phyloP scores from a whole-genome alignment of 2,113 vertebrate species.

The Lipophrys pholis region DNA sequence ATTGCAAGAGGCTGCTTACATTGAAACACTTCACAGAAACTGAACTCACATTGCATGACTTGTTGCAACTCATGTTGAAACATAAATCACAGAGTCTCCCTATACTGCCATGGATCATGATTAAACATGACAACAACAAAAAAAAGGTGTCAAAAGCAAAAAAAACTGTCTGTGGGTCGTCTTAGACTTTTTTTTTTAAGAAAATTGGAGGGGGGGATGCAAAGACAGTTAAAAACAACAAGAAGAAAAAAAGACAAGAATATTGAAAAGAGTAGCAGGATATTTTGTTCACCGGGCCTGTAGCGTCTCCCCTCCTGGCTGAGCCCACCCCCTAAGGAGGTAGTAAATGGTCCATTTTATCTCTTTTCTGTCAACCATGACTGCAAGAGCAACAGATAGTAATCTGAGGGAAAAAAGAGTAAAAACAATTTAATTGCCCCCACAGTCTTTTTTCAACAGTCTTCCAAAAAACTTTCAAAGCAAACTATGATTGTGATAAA shows the following conservation, averaged over 20 bases:
- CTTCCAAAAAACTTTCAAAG: slow-evolving; percentile 82
- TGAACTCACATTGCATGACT: slow-evolving; percentile 30
- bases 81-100: slow-evolving; percentile 41
- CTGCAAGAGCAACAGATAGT: slow-evolving; percentile 74
- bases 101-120: slow-evolving; percentile 9
- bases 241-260: too few species aligned
- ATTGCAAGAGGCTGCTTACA: slow-evolving; percentile 29
- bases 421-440: slow-evolving; percentile 72
- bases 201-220: too few species aligned
- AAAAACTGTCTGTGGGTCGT: background rate
- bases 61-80: slow-evolving; percentile 48
- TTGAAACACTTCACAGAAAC: slow-evolving; percentile 37
- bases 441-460: slow-evolving; percentile 73
- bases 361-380: slow-evolving; percentile 81
- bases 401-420: slow-evolving; percentile 61
- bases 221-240: too few species aligned
- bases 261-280: slow-evolving; percentile 21
- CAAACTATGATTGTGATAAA: slow-evolving; percentile 88
- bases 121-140: slow-evolving; percentile 24
- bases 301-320: slow-evolving; percentile 20
- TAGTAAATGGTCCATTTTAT: slow-evolving; percentile 81
- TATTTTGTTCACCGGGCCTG: slow-evolving; percentile 23
- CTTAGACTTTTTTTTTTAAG: too few species aligned
- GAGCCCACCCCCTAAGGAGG: slow-evolving; percentile 68
- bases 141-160: slow-evolving; percentile 1